Base-by-base conservation (phyloP, 2,113 vertebrate species). In the Jacana jacana region DNA sequence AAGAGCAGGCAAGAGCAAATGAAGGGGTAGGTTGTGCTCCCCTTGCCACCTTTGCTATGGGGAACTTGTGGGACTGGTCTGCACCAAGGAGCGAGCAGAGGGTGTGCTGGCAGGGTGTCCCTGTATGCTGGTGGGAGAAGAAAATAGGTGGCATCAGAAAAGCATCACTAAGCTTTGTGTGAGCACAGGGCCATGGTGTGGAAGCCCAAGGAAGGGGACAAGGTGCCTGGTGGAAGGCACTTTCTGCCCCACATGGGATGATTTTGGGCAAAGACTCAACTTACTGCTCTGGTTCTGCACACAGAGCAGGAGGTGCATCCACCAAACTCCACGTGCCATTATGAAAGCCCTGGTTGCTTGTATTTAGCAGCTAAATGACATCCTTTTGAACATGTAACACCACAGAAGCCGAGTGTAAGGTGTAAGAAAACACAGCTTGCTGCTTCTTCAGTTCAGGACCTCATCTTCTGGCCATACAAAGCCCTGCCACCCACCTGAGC, bases 151-250 rank as follows among this genome's bases (percentile, higher is more conserved):
- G 28, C n/a, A 61, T 7, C 30, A 48, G 15, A 55, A 87, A 44
- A 2, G 57, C 8, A 23, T 39, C 0, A 0, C 17, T 31, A 22
- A 84, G 84, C 20, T 55, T 8, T 19, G 40, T 2, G 0, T 49
- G 30, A 64, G 28, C 0, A 0, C 19, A n/a, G 42, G 51, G 19
- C 44, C 0, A 0, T 5, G 31, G 44, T 18, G 12, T 2, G 1
- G 31, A 24, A 86, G 28, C 25, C 19, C 28, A 28, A 51, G 25
- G 22, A 48, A 75, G 40, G 28, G 10, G 19, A 14, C 35, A 28
- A 92, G 72, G 30, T 75, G 24, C 13, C 33, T 4, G 2, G 20
- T 28, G 24, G 44, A 48, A 81, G 16, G 8, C 1, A 2, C 18
- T 69, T 49, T 72, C 55, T 79, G 44, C 30, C 44, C n/a, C 31